Evolutionary conservation across 1,140 invertebrate genomes (phyloP), one percentile per base, ranked within the genome.

Genomic region (Maniola jurtina): DNA sequence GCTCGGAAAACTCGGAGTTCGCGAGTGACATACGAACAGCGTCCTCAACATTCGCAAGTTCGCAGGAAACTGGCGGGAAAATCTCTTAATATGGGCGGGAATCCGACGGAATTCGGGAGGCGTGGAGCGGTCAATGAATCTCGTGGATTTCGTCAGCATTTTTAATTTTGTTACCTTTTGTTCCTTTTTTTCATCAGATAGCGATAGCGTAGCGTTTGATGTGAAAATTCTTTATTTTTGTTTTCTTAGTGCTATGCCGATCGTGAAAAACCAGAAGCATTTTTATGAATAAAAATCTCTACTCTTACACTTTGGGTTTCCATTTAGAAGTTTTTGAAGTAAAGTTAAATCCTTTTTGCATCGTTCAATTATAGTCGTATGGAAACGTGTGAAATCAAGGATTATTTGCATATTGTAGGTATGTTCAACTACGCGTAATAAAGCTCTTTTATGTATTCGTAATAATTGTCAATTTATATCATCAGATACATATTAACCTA

Each of bases 41-140:
- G 83, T 79, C 80, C 66, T 38, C 71, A 75, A 66, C 74, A 79
- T 77, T 73, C 81, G 75, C 66, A 68, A 73, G 79, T 76, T 80
- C 64, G 67, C 42, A 71, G 73, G 76, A 84, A 84, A 88, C 85
- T 88, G 83, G 85, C 85, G 85, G 82, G 83, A 50, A 88, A 86
- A 84, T 79, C 75, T 78, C 71, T 25, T 4, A 25, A 60, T 70
- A 66, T 68, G 63, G 38, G 68, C 67, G 71, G 68, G 65, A 73
- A 62, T 63, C 55, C 60, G 47, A 33, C 57, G 57, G 57, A 45
- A 60, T 60, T 47, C 57, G 5, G 40, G 9, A 55, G 52, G 52
- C 52, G 52, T 25, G 15, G 14, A 60, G 62, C 54, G 55, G 13
- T 47, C 65, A 57, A 35, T 55, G 65, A 40, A 38, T 67, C 40